Base-by-base conservation (phyloP, 2,888 invertebrate species). In the Esperia sulphurella region DNA sequence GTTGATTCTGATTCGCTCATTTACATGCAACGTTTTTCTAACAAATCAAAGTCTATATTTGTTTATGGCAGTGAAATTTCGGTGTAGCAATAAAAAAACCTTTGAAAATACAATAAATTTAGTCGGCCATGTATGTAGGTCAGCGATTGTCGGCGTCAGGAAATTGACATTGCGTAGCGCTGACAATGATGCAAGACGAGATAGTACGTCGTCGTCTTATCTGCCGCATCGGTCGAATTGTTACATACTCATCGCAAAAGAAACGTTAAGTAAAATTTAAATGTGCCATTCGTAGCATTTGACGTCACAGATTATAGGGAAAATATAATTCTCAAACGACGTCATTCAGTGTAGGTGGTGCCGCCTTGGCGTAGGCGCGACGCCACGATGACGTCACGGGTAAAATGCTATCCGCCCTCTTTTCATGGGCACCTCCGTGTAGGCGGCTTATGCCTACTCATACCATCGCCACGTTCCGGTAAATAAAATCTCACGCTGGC, bases 371-470 rank as follows among this genome's bases (percentile, higher is more conserved):
- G 85, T 84, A 81, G 84, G 84, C 74, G 77, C 75, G 75, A 77
- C 77, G 79, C 68, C 63, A 53, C 59, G 59, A 53, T 87, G 86
- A 88, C 88, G 88, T 88, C 87, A 89, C 83, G 65, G 87, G 82
- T 56, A 69, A 69, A 73, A 74, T 68, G 74, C 68, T 61, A 57
- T 65, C 66, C 57, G 58, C 62, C 63, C 57, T 14, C 39, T 39
- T 10, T 33, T 9, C 39, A 59, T 58, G 57, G 56, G 54, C 55
- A 63, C 54, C 60, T 55, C 53, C 52, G 64, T 54, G 71, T 71
- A 53, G 70, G 71, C 53, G 65, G 53, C 21, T 5, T 21, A 5
- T 41, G 43, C 57, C 58, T 69, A 35, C 31, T 61, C 63, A 55
- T 60, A 67, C 69, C 63, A 63, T 61, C 67, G 55, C 45, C 63